Evolutionary conservation across 2,888 invertebrate genomes (phyloP).

Genomic region (Venusia cambrica): DNA sequence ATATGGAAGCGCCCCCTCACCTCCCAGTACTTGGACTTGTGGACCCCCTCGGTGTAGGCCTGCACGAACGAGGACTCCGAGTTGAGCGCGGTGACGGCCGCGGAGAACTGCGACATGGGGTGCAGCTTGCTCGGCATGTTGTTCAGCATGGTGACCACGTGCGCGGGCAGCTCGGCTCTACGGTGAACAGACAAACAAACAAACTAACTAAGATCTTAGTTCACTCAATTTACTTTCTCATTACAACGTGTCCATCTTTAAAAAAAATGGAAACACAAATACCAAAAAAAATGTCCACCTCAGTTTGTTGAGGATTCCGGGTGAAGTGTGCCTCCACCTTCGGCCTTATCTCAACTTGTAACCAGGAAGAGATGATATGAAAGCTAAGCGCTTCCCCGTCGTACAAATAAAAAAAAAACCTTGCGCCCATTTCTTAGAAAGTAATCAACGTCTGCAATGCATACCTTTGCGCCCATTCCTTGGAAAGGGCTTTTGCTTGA

Average conservation of each 20-base stretch:
- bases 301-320: too few species aligned
- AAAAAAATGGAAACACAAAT: too few species aligned
- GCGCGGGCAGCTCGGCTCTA: constrained; percentile 93
- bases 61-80: constrained; percentile 95
- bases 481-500: constrained; percentile 86
- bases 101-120: constrained; percentile 97
- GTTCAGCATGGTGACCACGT: constrained; percentile 96
- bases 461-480: constrained; percentile 88
- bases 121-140: constrained; percentile 94
- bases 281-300: too few species aligned
- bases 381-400: too few species aligned
- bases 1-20: constrained; percentile 50
- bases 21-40: constrained; percentile 96
- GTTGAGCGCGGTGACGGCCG: constrained; percentile 94
- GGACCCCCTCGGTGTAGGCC: constrained; percentile 93
- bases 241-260: too few species aligned
- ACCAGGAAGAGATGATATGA: too few species aligned
- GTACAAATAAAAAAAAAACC: too few species aligned
- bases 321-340: too few species aligned
- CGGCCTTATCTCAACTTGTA: too few species aligned
- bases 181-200: constrained; percentile 1
- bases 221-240: too few species aligned
- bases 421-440: too few species aligned
- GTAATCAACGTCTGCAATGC: constrained; percentile 6
- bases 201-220: neutral